Conservation (phyloP, 2,888 invertebrate genomes). For the Temnothorax rugatulus region DNA sequence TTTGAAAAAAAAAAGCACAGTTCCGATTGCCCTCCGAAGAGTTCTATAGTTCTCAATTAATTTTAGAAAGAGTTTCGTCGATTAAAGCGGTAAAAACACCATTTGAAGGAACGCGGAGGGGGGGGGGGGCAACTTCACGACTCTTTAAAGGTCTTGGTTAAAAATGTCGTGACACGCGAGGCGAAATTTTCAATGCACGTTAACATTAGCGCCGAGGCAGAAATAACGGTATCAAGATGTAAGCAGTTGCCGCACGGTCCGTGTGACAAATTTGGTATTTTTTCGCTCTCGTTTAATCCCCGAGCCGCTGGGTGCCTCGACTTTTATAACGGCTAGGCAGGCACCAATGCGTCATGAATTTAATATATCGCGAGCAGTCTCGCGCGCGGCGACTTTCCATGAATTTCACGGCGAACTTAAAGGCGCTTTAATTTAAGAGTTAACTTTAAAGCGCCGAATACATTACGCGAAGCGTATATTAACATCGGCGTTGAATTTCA, state of each 20-base stretch:
- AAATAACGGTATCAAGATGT: constrained; percentile 25
- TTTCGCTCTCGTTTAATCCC: constrained; percentile 29
- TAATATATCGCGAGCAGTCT: constrained; percentile 39
- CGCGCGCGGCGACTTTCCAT: constrained; percentile 47
- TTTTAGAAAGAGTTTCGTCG: too few relatives aligned
- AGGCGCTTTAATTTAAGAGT: constrained; percentile 57
- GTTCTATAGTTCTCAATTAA: too few relatives aligned
- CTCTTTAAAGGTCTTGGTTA: constrained; percentile 38
- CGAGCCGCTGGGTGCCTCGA: constrained; percentile 7
- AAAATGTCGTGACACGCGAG: constrained; percentile 57
- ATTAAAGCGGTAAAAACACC: too few relatives aligned
- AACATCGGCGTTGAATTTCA: constrained; percentile 55
- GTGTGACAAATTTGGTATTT: constrained; percentile 44
- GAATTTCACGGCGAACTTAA: constrained; percentile 55
- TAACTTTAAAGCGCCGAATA: constrained; percentile 54
- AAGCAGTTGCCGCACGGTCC: constrained; percentile 14
- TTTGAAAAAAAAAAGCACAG: too few relatives aligned
- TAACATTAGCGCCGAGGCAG: constrained; percentile 5
- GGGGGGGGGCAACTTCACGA: too few relatives aligned
- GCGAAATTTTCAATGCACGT: constrained; percentile 62
- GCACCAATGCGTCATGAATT: constrained; percentile 45
- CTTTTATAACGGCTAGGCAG: constrained; percentile 24
- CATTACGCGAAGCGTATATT: constrained; percentile 52
- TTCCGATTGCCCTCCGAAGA: too few relatives aligned
- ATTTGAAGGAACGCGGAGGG: too few relatives aligned